Percentiles rank a stretch among this genome's conserved stretches.
Conservation (phyloP, 2,113 vertebrate genomes). For the Ptilorrhoa leucosticta region DNA sequence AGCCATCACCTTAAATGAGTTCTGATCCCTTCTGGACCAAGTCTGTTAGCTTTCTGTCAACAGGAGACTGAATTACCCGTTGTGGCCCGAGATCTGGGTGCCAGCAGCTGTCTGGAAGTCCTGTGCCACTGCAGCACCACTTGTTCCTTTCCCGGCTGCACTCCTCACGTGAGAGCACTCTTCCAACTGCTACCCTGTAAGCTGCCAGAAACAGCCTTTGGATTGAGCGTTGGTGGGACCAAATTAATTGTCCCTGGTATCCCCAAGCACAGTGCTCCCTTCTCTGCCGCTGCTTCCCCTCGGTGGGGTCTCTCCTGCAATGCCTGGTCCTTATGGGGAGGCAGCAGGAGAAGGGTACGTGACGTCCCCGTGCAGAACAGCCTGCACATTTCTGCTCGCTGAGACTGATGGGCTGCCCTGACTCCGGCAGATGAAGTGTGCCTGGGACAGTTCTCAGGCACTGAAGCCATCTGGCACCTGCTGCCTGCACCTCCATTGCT, state of each 20-base stretch:
- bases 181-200: background rate
- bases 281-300: background rate
- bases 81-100: background rate
- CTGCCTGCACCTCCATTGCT: background rate
- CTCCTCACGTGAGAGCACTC: background rate
- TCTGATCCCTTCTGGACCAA: background rate
- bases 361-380: background rate
- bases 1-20: background rate
- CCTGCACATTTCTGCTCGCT: background rate
- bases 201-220: background rate
- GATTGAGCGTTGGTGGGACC: background rate
- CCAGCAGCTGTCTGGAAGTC: background rate
- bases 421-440: background rate
- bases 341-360: background rate
- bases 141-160: background rate
- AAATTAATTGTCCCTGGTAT: background rate
- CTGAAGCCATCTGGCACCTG: background rate
- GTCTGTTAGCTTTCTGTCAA: background rate
- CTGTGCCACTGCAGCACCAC: fast-evolving
- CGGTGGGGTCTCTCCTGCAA: background rate
- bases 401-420: background rate
- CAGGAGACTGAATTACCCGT: background rate
- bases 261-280: background rate
- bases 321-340: background rate
- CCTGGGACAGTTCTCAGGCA: background rate